Evolutionary conservation across 2,113 vertebrate species (phyloP), one percentile per base, ranked within the genome.

Genomic region (Lophotis ruficrista): DNA sequence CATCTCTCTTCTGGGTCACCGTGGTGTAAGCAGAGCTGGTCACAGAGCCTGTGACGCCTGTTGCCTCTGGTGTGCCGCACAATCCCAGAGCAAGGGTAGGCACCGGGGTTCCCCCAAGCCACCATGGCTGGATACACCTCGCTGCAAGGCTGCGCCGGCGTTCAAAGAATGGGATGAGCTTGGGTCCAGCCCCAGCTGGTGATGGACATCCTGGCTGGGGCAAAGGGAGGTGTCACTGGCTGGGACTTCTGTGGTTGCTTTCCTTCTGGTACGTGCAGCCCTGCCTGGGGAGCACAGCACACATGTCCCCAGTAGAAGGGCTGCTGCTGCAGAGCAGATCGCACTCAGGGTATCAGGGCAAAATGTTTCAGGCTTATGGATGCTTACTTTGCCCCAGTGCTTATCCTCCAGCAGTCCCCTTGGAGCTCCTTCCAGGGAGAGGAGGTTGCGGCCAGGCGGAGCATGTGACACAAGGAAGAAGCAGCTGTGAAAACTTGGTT

Each of bases 71-170:
- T 28, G 57, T 57, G 71, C 72, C 76, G 72, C 20, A 6, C 31
- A 16, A 8, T 24, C 19, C 60, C 37, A 17, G 8, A n/a, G 43
- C 43, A 30, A 35, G 70, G 43, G 27, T 8, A 71, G 45, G 31
- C 37, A 41, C 30, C 0, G 3, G 30, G 6, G 3, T 9, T 61
- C 28, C 12, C 30, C 53, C 20, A 48, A 4, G 31, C 4, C 4
- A 1, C 15, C 7, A 7, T 3, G 3, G 19, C 3, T 5, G 8
- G 10, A 12, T 56, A 18, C 6, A 27, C 14, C 21, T 13, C 0
- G 0, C 27, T 62, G 56, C 30, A 61, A 48, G 58, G 54, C 58
- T 77, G 5, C 1, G 13, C 64, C 5, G 5, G 10, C n/a, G n/a
- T 41, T 54, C 33, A 31, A 38, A 70, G 79, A 37, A 28, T 10